A percentile compares a stretch with the other conserved stretches of the same genome.
Conservation (phyloP, 23 tunicate genomes). For the Halocynthia aurantium region DNA sequence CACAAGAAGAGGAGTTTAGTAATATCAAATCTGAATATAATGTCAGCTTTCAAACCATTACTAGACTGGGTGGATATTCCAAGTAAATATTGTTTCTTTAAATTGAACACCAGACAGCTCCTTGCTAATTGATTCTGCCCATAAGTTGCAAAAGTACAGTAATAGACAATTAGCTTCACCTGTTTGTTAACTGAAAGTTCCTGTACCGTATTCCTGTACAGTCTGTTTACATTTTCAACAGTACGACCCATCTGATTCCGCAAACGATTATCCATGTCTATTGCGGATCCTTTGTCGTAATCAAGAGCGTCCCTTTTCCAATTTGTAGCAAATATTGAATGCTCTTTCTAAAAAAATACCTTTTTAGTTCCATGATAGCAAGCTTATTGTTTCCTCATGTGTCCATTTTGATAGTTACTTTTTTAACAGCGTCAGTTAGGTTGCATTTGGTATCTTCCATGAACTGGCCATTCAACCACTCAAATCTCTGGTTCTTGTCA, state of each 20-base stretch:
- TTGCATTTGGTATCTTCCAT: slow-evolving; percentile 6
- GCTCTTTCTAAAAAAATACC: slow-evolving; percentile 6
- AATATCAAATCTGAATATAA: too few species aligned
- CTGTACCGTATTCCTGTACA: slow-evolving; percentile 50
- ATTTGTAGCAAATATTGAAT: slow-evolving; percentile 19
- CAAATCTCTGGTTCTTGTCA: slow-evolving; percentile 1
- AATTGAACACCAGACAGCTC: too few species aligned
- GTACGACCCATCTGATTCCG: slow-evolving; percentile 44
- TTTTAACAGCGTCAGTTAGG: background rate
- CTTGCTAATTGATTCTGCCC: too few species aligned
- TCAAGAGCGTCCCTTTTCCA: slow-evolving; percentile 35
- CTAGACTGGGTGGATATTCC: too few species aligned
- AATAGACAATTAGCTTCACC: slow-evolving; percentile 14
- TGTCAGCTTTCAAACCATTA: too few species aligned
- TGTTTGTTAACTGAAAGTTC: slow-evolving; percentile 45
- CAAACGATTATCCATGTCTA: slow-evolving; percentile 43
- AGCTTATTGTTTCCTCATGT: background rate
- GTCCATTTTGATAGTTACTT: slow-evolving; percentile 1
- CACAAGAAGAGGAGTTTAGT: too few species aligned
- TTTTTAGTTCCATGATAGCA: background rate
- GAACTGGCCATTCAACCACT: slow-evolving; percentile 5
- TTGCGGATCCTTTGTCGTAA: slow-evolving; percentile 31
- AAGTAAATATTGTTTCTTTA: too few species aligned
- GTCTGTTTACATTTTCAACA: slow-evolving; percentile 38
- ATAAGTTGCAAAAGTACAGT: background rate